A percentile compares a stretch with the other conserved stretches of the same genome.
phyloP scores from a whole-genome alignment of 2,888 invertebrate genomes.

The Papilio elwesi region DNA sequence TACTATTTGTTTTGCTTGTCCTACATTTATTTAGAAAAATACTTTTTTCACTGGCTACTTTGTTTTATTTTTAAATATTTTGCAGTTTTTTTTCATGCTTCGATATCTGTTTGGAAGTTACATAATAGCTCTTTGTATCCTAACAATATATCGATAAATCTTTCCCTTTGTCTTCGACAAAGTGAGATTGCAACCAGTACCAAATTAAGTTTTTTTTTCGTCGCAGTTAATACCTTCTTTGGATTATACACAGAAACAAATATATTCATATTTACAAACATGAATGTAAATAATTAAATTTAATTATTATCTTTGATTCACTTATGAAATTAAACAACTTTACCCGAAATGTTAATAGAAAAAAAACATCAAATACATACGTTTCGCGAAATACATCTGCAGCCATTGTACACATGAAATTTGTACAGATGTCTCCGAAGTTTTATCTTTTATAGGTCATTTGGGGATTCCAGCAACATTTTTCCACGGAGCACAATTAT shows the following conservation, averaged over 20 bases:
- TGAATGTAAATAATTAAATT: constrained; percentile 6
- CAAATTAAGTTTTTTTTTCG: constrained; percentile 10
- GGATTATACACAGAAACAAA: constrained; percentile 2
- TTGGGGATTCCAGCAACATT: constrained; percentile 13
- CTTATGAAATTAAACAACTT: neutral
- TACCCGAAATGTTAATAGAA: neutral
- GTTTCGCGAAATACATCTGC: no score
- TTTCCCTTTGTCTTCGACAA: constrained; percentile 1
- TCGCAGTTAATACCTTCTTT: neutral
- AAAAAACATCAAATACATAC: neutral
- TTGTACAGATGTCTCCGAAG: neutral
- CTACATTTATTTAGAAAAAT: constrained; percentile 33
- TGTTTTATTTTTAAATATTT: neutral
- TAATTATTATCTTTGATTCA: neutral
- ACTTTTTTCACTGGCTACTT: neutral
- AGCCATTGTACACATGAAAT: neutral
- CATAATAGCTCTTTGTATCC: constrained; percentile 4
- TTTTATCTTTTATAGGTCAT: constrained; percentile 5
- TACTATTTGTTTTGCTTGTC: constrained; percentile 47
- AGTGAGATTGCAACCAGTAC: neutral
- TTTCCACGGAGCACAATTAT: constrained; percentile 15
- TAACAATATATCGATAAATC: constrained; percentile 18
- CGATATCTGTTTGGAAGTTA: constrained; percentile 2
- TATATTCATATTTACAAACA: no score
- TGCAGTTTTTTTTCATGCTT: neutral